Evolutionary conservation across 2,797 vertebrate genomes (phyloP), one percentile per base, ranked within the genome.

Genomic region (Cryptoblepharus egeriae): DNA sequence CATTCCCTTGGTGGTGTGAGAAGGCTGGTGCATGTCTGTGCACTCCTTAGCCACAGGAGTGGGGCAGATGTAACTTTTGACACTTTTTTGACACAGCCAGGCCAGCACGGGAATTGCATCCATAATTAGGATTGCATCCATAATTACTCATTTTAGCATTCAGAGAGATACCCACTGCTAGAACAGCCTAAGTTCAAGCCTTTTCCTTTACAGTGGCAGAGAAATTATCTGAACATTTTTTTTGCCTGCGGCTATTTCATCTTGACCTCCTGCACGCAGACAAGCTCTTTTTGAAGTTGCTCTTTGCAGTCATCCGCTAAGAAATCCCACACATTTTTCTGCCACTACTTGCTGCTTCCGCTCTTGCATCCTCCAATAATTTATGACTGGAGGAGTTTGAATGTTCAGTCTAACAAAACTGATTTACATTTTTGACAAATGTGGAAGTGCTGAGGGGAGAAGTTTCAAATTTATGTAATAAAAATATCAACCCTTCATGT

Each of bases 321-420:
- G 35, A 1, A 65, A 84, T 45, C 10, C 35, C 78, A 37, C 63
- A 32, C 67, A 81, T 67, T 86, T 89, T 80, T 20, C 80, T 80
- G 42, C 75, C 39, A 70, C 69, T 58, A n/a, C n/a, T n/a, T n/a
- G 52, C 16, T 78, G 20, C 5, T 5, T 70, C 71, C 57, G 78
- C 8, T 7, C 26, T 74, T 39, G 63, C 32, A 22, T 30, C 8
- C 8, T 22, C 65, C 55, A 63, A 77, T 67, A 74, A 61, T 42
- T 85, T 63, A 64, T 6, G 69, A 8, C 16, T 64, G 49, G 30
- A 60, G 49, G 18, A 37, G 75, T 78, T 15, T 73, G 79, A 26
- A 57, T 24, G 75, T 16, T 65, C 79, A 80, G 24, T n/a, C 26
- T 64, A 64, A 73, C 26, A 73, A 80, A 55, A 42, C 45, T 30